Base-by-base conservation (phyloP, 2,888 invertebrate genomes). In the Hartigia nigra region DNA sequence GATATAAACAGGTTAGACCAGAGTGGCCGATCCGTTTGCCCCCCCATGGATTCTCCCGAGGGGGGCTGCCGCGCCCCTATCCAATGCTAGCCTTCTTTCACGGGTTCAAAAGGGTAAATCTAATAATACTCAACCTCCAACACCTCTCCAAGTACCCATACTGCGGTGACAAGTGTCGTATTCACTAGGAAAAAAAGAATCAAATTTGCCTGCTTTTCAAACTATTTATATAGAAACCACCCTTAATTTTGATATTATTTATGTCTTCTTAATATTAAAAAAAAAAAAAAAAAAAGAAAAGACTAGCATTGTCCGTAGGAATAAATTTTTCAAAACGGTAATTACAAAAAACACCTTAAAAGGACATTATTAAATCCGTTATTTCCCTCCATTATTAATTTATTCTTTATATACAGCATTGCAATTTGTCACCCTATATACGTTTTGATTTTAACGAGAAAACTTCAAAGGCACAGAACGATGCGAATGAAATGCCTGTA, bases 41-140 rank as follows among this genome's bases (percentile, higher is more conserved):
- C 81, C 81, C 80, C 81, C 80, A 75, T 76, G 80, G 76, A 75
- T 75, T 75, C 72, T 72, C 74, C 77, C 74, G 69, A 36, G 35
- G 36, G n/a, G 23, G 72, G 72, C 72, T 14, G 31, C 31, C 72
- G 72, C 31, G 9, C 72, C 31, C 72, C 72, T 32, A 31, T 72
- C 72, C 12, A 9, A 31, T 31, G 12, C 72, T 72, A 72, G 82
- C 78, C 85, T 80, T 80, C 81, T 81, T 79, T 76, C 74, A 75
- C 78, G 78, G 78, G 76, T 81, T 84, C 81, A 74, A 84, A 86
- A 76, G 85, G 82, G 82, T 82, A 83, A 86, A 87, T 85, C 86
- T 83, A 86, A 86, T 88, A 87, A 82, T 79, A 80, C 79, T 78
- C 79, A 77, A 79, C 75, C 74, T 76, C 74, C 76, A 74, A 80